phyloP scores from a whole-genome alignment of 2,113 vertebrate species.

The Ceuthmochares aereus region DNA sequence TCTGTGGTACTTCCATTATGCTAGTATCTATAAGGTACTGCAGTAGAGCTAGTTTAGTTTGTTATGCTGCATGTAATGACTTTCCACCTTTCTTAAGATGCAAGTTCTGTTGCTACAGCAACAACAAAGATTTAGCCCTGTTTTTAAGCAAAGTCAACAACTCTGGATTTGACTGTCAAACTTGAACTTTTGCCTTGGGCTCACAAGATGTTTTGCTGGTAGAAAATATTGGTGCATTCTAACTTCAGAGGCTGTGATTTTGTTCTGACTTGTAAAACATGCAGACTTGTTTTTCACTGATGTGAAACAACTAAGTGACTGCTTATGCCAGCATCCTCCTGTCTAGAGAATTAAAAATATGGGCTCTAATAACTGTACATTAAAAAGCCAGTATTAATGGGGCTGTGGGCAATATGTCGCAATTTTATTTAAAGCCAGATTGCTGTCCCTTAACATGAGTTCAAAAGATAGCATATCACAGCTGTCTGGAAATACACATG shows the following conservation, averaged over 20 bases:
- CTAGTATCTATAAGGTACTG: not conserved
- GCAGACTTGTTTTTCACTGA: not conserved
- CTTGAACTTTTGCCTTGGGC: not conserved
- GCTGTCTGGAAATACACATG: not conserved
- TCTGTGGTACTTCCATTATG: not conserved
- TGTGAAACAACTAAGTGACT: not conserved
- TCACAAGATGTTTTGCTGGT: not conserved
- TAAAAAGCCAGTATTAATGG: not conserved
- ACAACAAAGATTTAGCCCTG: not conserved
- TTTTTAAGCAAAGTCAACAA: not conserved
- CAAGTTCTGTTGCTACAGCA: not conserved
- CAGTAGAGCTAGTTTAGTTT: not conserved
- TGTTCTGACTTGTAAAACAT: slow-evolving; percentile 20
- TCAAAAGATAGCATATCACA: not conserved
- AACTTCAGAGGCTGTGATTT: not conserved
- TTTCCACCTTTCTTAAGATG: not conserved
- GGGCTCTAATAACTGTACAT: not conserved
- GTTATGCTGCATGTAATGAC: not conserved
- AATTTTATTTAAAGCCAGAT: not conserved
- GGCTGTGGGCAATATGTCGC: not conserved
- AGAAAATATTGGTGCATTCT: not conserved
- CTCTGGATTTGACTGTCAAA: not conserved
- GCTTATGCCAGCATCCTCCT: not conserved
- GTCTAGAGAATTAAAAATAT: not conserved
- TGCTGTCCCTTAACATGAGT: not conserved